Base-by-base conservation (phyloP, 2,888 invertebrate species). In the Heliothis peltigera region DNA sequence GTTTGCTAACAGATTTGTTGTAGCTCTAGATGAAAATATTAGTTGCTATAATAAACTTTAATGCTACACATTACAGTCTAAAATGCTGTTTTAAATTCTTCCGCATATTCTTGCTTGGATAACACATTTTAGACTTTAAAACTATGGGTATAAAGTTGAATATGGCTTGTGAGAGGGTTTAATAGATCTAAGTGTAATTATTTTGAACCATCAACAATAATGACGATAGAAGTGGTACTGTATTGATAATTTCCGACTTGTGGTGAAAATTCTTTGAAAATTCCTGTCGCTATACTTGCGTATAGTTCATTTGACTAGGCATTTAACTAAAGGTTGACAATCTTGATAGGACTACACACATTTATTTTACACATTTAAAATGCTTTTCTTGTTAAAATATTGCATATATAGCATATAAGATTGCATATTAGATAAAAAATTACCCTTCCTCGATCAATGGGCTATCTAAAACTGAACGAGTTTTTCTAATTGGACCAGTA, bases 111-210 rank as follows among this genome's bases (percentile, higher is more conserved):
- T n/a, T 28, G 22, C 5, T 17, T 18, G 25, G 12, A n/a, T 12
- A 22, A 18, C 8, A 35, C 28, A 60, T 17, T 54, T 19, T 56
- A 35, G 0, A 54, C 59, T 60, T 48, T 54, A 59, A 10, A 0
- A 0, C 0, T 0, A 0, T 17, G 0, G 44, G 1, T 1, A 49
- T 69, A 74, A 57, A 39, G 59, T 21, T 0, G 17, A 43, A 46
- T 44, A 46, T 64, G 6, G 39, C 28, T 59, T 44, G 53, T 35
- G 3, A 69, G 47, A 35, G 17, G 28, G 64, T 72, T 64, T 21
- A 65, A 42, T 68, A 54, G 32, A 64, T 68, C 51, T 68, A 68
- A 54, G 61, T 57, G 57, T 58, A 65, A 64, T 78, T 64, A 70
- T 65, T 67, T 64, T 25, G 28, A 47, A 59, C 57, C 60, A 57